Conservation (phyloP, 2,888 invertebrate genomes). For the Temnothorax unifasciatus region DNA sequence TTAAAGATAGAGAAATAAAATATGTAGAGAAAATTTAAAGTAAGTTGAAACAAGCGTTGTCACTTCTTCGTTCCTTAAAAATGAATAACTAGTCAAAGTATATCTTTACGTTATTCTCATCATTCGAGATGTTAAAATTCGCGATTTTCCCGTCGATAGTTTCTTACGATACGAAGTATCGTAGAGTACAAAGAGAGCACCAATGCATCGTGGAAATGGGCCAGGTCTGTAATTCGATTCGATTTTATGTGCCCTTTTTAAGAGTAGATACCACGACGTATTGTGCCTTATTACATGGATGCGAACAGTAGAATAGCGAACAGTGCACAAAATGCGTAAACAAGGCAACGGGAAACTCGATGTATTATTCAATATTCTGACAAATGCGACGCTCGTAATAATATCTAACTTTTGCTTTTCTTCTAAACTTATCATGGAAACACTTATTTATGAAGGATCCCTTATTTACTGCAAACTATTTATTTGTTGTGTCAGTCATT, state of each 20-base stretch:
- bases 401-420: not conserved
- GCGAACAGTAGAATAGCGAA: not conserved
- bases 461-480: not conserved
- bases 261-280: not conserved
- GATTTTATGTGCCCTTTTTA: not conserved
- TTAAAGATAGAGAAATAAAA: not conserved
- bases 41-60: not conserved
- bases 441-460: not conserved
- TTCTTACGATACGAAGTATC: not conserved
- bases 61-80: not conserved
- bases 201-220: not conserved
- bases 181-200: not conserved
- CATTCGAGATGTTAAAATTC: not conserved
- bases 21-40: not conserved
- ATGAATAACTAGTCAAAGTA: not conserved
- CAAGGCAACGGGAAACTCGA: not conserved
- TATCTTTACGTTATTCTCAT: not conserved
- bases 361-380: constrained; percentile 4
- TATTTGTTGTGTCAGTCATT: not conserved
- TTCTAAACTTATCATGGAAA: constrained; percentile 6
- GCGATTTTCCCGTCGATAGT: not conserved
- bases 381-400: not conserved
- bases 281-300: constrained; percentile 1
- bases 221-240: not conserved
- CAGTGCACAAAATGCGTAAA: constrained; percentile 4